A percentile compares a stretch with the other conserved stretches of the same genome.
Conservation (phyloP, 2,797 vertebrate species). For the Darevskia nairensis region DNA sequence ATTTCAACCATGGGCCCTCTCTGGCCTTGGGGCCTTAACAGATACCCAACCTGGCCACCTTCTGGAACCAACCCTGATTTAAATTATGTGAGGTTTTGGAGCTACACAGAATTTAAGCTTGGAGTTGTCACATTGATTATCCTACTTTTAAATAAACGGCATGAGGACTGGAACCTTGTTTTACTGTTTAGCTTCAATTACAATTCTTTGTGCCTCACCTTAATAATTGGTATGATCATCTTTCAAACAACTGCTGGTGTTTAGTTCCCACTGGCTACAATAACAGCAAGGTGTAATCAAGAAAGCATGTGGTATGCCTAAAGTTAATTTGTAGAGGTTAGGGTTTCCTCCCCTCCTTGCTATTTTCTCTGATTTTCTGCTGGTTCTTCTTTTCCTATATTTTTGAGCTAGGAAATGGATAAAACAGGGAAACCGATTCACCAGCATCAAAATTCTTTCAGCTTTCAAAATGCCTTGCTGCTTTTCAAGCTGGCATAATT, state of each 20-base stretch:
- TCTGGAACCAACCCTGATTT: neutral
- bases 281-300: neutral
- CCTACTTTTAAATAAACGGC: neutral
- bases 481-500: neutral
- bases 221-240: neutral
- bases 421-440: neutral
- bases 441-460: neutral
- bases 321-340: neutral
- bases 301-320: neutral
- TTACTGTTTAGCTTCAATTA: neutral
- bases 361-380: neutral
- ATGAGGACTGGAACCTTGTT: neutral
- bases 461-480: neutral
- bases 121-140: neutral
- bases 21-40: neutral
- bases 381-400: neutral
- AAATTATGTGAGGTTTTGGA: neutral
- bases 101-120: neutral
- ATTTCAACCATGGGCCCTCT: neutral
- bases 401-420: neutral
- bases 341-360: neutral
- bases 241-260: rapidly evolving
- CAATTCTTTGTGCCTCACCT: neutral
- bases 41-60: neutral
- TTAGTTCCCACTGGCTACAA: neutral